These are phyloP conservation scores for Stenichneumon culpator DNA, from an alignment of 2,888 invertebrate genomes.

Conservation along the genomic window DNA sequence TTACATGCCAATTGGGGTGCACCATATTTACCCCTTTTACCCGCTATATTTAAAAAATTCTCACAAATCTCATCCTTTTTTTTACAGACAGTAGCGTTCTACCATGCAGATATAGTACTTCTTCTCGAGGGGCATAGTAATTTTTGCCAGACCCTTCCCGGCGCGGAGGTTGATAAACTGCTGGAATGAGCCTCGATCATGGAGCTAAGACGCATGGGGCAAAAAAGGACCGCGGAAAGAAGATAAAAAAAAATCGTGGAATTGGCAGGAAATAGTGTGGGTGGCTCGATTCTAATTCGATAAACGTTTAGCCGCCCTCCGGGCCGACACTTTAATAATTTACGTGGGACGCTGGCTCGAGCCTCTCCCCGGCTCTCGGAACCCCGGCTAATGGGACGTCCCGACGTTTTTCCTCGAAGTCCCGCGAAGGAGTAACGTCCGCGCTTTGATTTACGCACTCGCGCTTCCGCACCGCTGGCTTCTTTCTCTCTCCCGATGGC, in stretches of 20 bases:
- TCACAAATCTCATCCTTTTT: too few relatives aligned
- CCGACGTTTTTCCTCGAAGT: slow-evolving; percentile 52
- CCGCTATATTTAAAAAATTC: too few relatives aligned
- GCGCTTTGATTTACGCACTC: slow-evolving; percentile 66
- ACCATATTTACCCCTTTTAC: too few relatives aligned
- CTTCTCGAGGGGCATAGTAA: too few relatives aligned
- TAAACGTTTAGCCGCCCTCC: slow-evolving; percentile 49
- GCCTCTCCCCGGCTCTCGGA: slow-evolving; percentile 25
- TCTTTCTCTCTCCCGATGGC: slow-evolving; percentile 50
- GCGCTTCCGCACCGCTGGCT: slow-evolving; percentile 57
- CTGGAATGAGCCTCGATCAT: too few relatives aligned
- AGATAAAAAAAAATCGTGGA: background rate
- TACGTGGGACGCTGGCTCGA: slow-evolving; percentile 45
- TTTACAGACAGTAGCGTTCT: too few relatives aligned
- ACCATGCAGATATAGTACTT: too few relatives aligned
- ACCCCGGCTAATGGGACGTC: slow-evolving; percentile 59
- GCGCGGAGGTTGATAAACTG: too few relatives aligned
- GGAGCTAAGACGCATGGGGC: slow-evolving; percentile 2
- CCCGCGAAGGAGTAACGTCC: slow-evolving; percentile 39
- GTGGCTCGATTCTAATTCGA: slow-evolving; percentile 62
- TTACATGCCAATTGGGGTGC: too few relatives aligned
- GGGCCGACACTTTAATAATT: slow-evolving; percentile 60
- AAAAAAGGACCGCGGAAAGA: background rate
- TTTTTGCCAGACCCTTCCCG: too few relatives aligned
- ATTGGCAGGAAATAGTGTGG: slow-evolving; percentile 32